Base-by-base conservation (phyloP, 2,888 invertebrate genomes). In the Erannis defoliaria region DNA sequence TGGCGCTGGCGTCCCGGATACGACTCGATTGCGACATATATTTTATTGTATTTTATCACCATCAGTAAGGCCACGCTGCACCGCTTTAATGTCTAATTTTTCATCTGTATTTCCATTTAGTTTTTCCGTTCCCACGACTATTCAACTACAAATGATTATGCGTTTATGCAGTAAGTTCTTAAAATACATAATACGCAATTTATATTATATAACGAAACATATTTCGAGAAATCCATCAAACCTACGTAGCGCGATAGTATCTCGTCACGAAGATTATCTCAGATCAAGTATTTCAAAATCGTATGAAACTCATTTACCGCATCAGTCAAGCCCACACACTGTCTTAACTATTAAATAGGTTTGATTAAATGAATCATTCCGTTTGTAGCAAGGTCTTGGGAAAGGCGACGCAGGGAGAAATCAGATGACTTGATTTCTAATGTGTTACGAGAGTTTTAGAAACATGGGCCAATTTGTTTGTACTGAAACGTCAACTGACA, bases 301-400 rank as follows among this genome's bases (percentile, higher is more conserved):
- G 68, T 66, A 63, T 68, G 58, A 64, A 69, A 66, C 71, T 70
- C 73, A 73, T 75, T 73, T 71, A 62, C 69, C 58, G 61, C 75
- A 72, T 76, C 76, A 73, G 69, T 75, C 75, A 60, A 55, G 33
- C 60, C 60, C 53, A 62, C 56, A 53, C 62, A 37, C 48, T 55
- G 54, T 49, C 54, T 57, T 50, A 48, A 19, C 31, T 40, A 38
- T 46, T 59, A 49, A 49, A 49, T 60, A 16, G 50, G 23, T 33
- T 53, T 58, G 37, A 55, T 60, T 55, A 55, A 49, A 55, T 55
- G 33, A 54, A 49, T 55, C 54, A 55, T 42, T 53, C 43, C 16
- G 51, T 12, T 56, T 3, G 35, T 14, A 12, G 23, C 51, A 51
- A 51, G 51, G 53, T 31, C 19, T 31, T 35, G 9, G 16, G 33